Evolutionary conservation across 2,113 vertebrate species (phyloP).

Genomic region (Amphilophus citrinellus): DNA sequence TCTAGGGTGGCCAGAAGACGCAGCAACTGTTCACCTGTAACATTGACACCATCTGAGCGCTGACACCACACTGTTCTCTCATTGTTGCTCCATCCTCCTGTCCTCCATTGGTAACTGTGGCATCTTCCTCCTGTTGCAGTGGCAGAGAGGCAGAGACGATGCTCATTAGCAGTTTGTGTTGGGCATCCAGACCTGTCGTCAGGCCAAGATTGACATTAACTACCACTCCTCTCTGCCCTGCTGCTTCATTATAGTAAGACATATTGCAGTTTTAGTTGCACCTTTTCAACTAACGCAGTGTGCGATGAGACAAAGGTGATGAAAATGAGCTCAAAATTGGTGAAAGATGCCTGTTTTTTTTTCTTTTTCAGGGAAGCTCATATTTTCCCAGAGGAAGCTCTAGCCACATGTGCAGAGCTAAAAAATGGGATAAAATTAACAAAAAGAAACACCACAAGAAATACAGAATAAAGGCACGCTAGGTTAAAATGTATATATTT

Average conservation of each 20-base stretch:
- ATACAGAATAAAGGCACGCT: neutral
- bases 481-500: neutral
- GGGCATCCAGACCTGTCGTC: slow-evolving; percentile 15
- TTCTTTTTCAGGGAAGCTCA: neutral
- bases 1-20: neutral
- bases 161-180: slow-evolving; percentile 57
- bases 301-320: slow-evolving; percentile 7
- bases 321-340: slow-evolving; percentile 28
- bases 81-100: slow-evolving; percentile 91
- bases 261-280: slow-evolving; percentile 15
- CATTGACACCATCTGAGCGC: slow-evolving; percentile 94
- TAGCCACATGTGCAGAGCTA: neutral
- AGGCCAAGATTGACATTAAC: slow-evolving; percentile 38
- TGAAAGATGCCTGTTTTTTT: slow-evolving; percentile 6
- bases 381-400: slow-evolving; percentile 7
- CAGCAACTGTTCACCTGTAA: slow-evolving; percentile 87
- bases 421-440: neutral
- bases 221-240: neutral
- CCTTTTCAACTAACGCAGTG: neutral
- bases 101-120: slow-evolving; percentile 92
- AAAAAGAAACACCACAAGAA: neutral
- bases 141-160: slow-evolving; percentile 43
- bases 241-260: slow-evolving; percentile 6
- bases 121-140: slow-evolving; percentile 89
- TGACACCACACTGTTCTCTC: slow-evolving; percentile 94